Conservation (phyloP, 1,140 invertebrate species). For the Drosophila baimaii region DNA sequence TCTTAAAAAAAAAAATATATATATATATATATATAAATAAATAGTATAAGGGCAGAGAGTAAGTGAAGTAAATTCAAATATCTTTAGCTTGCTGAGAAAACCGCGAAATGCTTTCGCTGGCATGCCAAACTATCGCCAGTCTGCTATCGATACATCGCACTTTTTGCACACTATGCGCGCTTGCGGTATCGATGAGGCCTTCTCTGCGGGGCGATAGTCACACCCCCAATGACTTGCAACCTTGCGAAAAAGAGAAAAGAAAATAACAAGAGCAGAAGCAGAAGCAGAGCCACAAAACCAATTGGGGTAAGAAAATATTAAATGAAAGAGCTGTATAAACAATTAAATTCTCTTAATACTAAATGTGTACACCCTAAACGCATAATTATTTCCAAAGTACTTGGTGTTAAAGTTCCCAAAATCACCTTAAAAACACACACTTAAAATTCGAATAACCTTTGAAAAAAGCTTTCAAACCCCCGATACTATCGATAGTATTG, state of each 20-base stretch:
- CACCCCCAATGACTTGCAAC: constrained; percentile 6
- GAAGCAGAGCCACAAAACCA: neutral
- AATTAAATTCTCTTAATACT: neutral
- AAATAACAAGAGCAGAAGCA: neutral
- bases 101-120: neutral
- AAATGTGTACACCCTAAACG: neutral
- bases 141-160: neutral
- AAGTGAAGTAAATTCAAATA: neutral
- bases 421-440: no score
- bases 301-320: neutral
- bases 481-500: constrained; percentile 14
- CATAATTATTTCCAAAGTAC: no score
- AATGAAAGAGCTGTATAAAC: neutral
- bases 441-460: neutral
- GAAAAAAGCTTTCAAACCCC: neutral
- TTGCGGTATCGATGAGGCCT: neutral
- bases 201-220: neutral
- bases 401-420: neutral
- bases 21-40: no score
- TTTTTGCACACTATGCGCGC: neutral
- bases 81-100: no score
- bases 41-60: no score
- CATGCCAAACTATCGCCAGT: neutral
- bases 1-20: neutral
- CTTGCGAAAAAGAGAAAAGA: neutral